A percentile compares a stretch with the other conserved stretches of the same genome.
phyloP scores from a whole-genome alignment of 1,140 invertebrate genomes.

The Probaryconus sp. region DNA sequence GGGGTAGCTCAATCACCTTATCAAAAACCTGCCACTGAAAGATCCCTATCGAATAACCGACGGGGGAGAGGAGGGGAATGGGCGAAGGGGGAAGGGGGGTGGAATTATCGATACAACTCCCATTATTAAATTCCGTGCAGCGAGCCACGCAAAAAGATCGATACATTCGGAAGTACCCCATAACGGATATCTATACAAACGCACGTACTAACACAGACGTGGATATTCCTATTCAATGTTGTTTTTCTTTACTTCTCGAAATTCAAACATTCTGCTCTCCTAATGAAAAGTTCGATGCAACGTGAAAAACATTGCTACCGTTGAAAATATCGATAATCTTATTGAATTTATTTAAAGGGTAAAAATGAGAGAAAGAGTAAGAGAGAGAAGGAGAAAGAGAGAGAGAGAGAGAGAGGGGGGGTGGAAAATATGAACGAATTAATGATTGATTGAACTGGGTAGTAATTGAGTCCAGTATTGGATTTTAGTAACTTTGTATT shows the following conservation, averaged over 20 bases:
- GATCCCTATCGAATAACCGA: conserved; percentile 72
- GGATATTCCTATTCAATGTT: conserved; percentile 48
- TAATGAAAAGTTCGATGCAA: conserved; percentile 51
- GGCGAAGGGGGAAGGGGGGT: conserved; percentile 68
- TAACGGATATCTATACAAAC: conserved; percentile 18
- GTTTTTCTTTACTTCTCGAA: conserved; percentile 46
- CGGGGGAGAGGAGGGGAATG: conserved; percentile 67
- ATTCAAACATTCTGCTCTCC: conserved; percentile 41
- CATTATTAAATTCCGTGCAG: conserved; percentile 67
- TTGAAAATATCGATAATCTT: conserved; percentile 33
- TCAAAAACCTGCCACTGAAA: conserved; percentile 69
- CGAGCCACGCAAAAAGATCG: conserved; percentile 63
- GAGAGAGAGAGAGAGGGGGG: no score
- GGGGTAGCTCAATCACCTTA: conserved; percentile 68
- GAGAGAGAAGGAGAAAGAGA: no score
- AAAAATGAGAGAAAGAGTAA: conserved; percentile 22
- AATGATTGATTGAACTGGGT: conserved; percentile 32
- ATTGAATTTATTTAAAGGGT: conserved; percentile 28
- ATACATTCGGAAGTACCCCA: conserved; percentile 36
- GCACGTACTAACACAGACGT: background rate
- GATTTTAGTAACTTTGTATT: no score
- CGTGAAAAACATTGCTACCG: conserved; percentile 24
- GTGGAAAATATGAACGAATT: conserved; percentile 13
- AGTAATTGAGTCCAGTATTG: conserved; percentile 38
- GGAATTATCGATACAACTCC: conserved; percentile 71